Evolutionary conservation across 2,113 vertebrate genomes (phyloP).

Genomic region (Capreolus pygargus): DNA sequence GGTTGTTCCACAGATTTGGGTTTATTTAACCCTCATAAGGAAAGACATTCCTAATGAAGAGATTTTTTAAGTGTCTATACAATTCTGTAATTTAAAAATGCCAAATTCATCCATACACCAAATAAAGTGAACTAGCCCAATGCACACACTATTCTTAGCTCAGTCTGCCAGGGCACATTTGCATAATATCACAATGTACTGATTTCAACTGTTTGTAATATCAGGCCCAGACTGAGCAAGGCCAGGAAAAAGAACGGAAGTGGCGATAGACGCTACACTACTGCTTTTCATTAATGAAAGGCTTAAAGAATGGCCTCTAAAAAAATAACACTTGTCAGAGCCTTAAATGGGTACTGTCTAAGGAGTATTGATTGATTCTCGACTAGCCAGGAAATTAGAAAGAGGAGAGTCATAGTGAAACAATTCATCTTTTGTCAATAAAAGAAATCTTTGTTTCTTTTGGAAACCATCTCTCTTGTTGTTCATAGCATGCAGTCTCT

Average conservation of each 20-base stretch:
- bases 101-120: conserved; percentile 38
- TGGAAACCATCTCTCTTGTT: conserved; percentile 25
- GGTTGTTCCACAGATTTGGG: neutral
- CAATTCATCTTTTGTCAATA: conserved; percentile 76
- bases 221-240: conserved; percentile 41
- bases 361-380: conserved; percentile 71
- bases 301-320: conserved; percentile 44
- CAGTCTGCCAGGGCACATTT: conserved; percentile 64
- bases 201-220: conserved; percentile 70
- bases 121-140: conserved; percentile 53
- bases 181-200: conserved; percentile 66
- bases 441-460: conserved; percentile 47
- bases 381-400: conserved; percentile 77
- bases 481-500: neutral
- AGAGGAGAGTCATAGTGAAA: conserved; percentile 42
- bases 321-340: conserved; percentile 60
- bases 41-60: conserved; percentile 21
- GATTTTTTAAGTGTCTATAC: neutral
- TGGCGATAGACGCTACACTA: neutral
- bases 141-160: conserved; percentile 64
- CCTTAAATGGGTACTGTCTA: conserved; percentile 53
- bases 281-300: conserved; percentile 62
- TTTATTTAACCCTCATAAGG: conserved; percentile 15
- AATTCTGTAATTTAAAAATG: conserved; percentile 32
- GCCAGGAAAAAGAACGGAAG: conserved; percentile 59